phyloP scores from a whole-genome alignment of 2,797 vertebrate genomes.

The Pseudotriccus pelzelni region DNA sequence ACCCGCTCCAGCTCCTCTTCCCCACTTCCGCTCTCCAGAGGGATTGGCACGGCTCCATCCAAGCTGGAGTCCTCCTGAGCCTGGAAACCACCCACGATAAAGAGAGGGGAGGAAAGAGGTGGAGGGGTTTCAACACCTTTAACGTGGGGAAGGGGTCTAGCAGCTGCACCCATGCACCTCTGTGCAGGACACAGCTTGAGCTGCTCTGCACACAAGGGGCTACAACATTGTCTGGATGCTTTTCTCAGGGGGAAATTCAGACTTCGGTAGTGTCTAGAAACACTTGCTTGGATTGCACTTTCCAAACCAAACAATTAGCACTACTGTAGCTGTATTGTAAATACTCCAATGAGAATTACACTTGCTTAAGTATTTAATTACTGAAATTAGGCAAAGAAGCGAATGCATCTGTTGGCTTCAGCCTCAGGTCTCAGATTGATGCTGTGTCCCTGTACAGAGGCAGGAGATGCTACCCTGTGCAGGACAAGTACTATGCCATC shows the following conservation, averaged over 20 bases:
- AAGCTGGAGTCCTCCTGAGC: constrained; percentile 89
- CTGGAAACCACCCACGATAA: constrained; percentile 63
- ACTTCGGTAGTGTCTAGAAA: not conserved
- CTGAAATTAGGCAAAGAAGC: not conserved
- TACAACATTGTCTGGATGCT: not conserved
- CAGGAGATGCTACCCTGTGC: not conserved
- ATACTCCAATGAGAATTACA: not conserved
- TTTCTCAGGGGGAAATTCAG: not conserved
- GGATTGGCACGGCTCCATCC: constrained; percentile 86
- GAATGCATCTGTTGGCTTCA: not conserved
- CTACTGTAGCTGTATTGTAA: not conserved
- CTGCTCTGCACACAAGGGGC: not conserved
- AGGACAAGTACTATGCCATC: not conserved
- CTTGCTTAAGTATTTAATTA: not conserved
- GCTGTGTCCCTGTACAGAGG: not conserved
- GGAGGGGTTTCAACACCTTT: not conserved
- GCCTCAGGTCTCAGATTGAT: not conserved
- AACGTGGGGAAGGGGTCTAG: not conserved
- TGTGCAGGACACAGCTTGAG: not conserved
- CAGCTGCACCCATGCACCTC: too few relatives aligned
- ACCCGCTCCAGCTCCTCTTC: constrained; percentile 85
- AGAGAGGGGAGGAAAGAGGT: not conserved
- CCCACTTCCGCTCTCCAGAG: constrained; percentile 80
- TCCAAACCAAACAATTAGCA: not conserved
- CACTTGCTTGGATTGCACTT: not conserved